These are phyloP conservation scores for Megastigmus dorsalis DNA, from an alignment of 2,888 invertebrate species.

Conservation along the genomic window DNA sequence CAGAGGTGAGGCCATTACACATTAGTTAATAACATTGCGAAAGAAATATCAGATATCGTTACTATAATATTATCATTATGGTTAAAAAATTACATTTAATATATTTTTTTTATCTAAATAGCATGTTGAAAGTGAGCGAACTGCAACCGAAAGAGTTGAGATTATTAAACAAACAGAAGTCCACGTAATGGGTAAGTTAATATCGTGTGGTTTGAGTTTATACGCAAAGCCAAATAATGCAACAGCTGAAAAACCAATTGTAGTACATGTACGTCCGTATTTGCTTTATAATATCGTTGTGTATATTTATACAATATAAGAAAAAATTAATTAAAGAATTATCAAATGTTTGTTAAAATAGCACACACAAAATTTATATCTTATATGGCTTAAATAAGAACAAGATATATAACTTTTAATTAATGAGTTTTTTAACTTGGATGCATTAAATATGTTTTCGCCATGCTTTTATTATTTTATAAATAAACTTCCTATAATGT, in stretches of 20 bases:
- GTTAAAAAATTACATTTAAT: neutral
- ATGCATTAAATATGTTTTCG: too few species aligned
- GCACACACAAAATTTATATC: neutral
- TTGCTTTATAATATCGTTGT: conserved; percentile 7
- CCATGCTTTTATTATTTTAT: neutral
- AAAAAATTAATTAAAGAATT: too few species aligned
- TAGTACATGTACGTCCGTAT: conserved; percentile 5
- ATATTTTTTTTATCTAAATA: conserved; percentile 32
- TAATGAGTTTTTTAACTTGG: too few species aligned
- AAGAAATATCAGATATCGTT: too few species aligned
- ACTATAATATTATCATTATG: neutral
- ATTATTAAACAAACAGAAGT: conserved; percentile 75
- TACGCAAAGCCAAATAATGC: conserved; percentile 21
- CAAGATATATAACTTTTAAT: too few species aligned
- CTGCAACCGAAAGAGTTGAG: conserved; percentile 73
- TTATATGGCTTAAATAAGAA: too few species aligned
- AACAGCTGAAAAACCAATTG: conserved; percentile 16
- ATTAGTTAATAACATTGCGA: too few species aligned
- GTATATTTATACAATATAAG: neutral
- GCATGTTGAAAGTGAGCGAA: conserved; percentile 72
- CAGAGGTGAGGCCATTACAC: conserved; percentile 80
- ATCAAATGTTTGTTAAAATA: neutral
- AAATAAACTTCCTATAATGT: neutral
- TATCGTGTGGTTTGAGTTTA: conserved; percentile 64
- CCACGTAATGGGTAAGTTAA: conserved; percentile 74